Evolutionary conservation across 2,113 vertebrate genomes (phyloP), one percentile per base, ranked within the genome.

Genomic region (Ammodytes dubius): DNA sequence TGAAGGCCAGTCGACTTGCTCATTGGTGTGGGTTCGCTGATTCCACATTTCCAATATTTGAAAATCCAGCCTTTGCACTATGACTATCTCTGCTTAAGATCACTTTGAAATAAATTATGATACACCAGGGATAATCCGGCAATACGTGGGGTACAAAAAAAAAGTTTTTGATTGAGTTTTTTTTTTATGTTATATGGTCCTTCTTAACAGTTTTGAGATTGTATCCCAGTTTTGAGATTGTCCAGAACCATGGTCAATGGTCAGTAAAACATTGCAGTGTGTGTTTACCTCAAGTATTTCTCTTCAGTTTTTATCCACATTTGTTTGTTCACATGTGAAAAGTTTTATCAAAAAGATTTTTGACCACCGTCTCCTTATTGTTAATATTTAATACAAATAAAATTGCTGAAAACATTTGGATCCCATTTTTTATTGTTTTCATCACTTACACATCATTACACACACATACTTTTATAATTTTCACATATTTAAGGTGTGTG

Each of bases 361-460:
- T 86, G 76, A 85, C 81, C 80, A 80, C 70, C 66, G 78, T 86
- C 73, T 87, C 70, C 70, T 80, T 73, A 74, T 77, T 82, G 82
- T 82, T 86, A 77, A 81, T 90, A 90, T 88, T 89, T 90, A 88
- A 86, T 88, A 86, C 58, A 70, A 91, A 87, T 93, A 88, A 91
- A 92, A 81, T 37, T 27, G 39, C 69, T 52, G 40, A 73, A 80
- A 88, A 68, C 50, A 53, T 49, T 37, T 7, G 35, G 59, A 27
- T 69, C 63, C 64, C 14, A 52, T 45, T 59, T 57, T 75, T 58
- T 6, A 46, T 46, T 52, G 27, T 27, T 47, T 57, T 12, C 40
- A 14, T 39, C 4, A 13, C 11, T 14, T 13, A 40, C 49, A 4
- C n/a, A n/a, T n/a, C 27, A 27, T 27, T 27, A 27, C 27, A 27